Percentiles rank a stretch among this genome's conserved stretches.
These are phyloP conservation scores for Xylota segnis DNA, from an alignment of 2,888 invertebrate genomes.

Conservation along the genomic window DNA sequence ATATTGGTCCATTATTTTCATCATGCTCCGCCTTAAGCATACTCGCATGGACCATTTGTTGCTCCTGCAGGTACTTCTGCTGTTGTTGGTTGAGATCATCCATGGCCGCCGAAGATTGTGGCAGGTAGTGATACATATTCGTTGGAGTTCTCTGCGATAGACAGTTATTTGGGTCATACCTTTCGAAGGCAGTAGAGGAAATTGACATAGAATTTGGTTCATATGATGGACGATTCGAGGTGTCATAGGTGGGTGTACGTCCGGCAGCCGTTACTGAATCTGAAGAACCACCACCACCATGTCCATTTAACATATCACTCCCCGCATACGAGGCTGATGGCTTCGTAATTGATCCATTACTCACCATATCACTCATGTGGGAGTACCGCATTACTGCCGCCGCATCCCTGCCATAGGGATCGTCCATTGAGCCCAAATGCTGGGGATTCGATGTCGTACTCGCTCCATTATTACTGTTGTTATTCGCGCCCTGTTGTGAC, in stretches of 20 bases:
- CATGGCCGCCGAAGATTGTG: slow-evolving; percentile 85
- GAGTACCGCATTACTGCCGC: slow-evolving; percentile 84
- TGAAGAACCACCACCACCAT: slow-evolving; percentile 59
- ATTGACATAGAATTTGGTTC: slow-evolving; percentile 80
- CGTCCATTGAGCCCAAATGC: slow-evolving; percentile 77
- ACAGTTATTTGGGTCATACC: slow-evolving; percentile 87
- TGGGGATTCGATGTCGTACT: slow-evolving; percentile 54
- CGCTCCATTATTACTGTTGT: slow-evolving; percentile 65
- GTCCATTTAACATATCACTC: slow-evolving; percentile 78
- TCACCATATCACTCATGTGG: slow-evolving; percentile 85
- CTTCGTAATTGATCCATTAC: slow-evolving; percentile 83
- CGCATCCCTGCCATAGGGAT: slow-evolving; percentile 77
- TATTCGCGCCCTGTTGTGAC: slow-evolving; percentile 62
- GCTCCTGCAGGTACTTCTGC: slow-evolving; percentile 87
- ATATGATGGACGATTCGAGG: slow-evolving; percentile 78
- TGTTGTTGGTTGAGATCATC: slow-evolving; percentile 87
- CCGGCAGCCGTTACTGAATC: slow-evolving; percentile 59
- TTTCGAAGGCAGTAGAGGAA: slow-evolving; percentile 86
- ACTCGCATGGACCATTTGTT: slow-evolving; percentile 82
- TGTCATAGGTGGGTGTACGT: slow-evolving; percentile 77
- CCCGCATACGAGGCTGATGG: slow-evolving; percentile 78
- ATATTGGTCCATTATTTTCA: slow-evolving; percentile 89
- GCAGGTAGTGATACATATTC: slow-evolving; percentile 87
- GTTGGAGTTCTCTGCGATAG: slow-evolving; percentile 84
- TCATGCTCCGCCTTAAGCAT: slow-evolving; percentile 91